These are phyloP conservation scores for Conus canariensis DNA, from an alignment of 2,888 invertebrate genomes.

Conservation along the genomic window DNA sequence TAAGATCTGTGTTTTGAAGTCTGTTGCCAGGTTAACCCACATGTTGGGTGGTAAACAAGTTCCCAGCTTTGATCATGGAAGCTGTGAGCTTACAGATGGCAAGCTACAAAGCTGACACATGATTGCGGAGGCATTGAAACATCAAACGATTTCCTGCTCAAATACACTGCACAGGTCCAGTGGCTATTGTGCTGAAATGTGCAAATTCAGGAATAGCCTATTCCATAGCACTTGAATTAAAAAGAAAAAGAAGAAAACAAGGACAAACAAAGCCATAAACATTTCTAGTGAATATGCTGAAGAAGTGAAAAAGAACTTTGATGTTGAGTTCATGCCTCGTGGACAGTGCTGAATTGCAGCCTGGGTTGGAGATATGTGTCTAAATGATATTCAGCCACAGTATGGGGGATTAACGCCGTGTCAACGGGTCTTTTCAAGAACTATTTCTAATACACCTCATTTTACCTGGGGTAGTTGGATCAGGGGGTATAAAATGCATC, in stretches of 20 bases:
- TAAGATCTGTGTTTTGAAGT: slow-evolving; percentile 1
- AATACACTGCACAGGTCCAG: background rate
- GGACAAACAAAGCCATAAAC: background rate
- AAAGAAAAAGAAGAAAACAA: background rate
- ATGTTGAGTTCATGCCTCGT: background rate
- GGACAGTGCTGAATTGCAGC: background rate
- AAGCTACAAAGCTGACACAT: background rate
- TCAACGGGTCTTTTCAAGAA: background rate
- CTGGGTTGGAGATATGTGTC: background rate
- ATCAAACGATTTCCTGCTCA: background rate
- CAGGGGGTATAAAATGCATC: background rate
- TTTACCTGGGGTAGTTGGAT: background rate
- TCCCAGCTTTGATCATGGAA: slow-evolving; percentile 38
- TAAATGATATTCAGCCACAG: background rate
- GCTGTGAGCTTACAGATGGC: slow-evolving; percentile 36
- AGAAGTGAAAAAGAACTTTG: background rate
- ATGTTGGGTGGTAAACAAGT: slow-evolving; percentile 19
- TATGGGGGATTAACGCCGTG: background rate
- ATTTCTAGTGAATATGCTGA: background rate
- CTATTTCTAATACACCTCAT: background rate
- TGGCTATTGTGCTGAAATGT: slow-evolving; percentile 11
- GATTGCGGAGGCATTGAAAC: slow-evolving; percentile 31
- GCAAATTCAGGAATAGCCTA: background rate
- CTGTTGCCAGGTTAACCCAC: slow-evolving; percentile 27
- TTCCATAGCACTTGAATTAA: background rate